These are phyloP conservation scores for Apodemus speciosus DNA, from an alignment of 2,113 vertebrate species.

Conservation along the genomic window DNA sequence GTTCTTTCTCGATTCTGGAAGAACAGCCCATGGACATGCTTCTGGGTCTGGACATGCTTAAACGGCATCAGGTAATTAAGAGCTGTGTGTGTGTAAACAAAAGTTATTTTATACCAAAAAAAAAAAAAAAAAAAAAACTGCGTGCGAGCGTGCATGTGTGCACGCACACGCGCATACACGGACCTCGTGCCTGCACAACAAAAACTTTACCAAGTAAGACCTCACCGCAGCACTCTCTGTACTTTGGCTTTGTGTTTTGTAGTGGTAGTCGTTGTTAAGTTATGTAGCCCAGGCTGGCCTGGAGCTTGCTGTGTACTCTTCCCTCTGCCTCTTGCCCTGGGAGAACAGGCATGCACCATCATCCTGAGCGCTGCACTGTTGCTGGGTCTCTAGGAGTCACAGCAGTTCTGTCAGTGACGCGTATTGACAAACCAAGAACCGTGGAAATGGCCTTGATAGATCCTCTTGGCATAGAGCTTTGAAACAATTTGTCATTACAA, in stretches of 20 bases:
- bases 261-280: neutral
- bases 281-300: neutral
- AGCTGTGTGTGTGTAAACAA: neutral
- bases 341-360: neutral
- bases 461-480: neutral
- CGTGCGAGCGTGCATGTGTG: neutral
- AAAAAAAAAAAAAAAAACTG: too few species aligned
- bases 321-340: neutral
- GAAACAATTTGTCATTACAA: neutral
- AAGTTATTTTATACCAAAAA: too few species aligned
- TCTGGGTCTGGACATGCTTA: slow-evolving; percentile 98
- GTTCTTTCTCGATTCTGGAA: slow-evolving; percentile 98
- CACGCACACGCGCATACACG: neutral
- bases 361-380: too few species aligned
- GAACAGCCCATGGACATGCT: slow-evolving; percentile 99
- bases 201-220: neutral
- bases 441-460: neutral
- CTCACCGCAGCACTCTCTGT: neutral
- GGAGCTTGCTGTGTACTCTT: neutral
- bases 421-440: neutral
- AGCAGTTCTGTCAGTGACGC: neutral
- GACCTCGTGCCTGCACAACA: neutral
- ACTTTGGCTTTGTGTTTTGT: neutral
- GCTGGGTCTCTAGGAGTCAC: rapidly evolving
- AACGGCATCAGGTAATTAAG: slow-evolving; percentile 95